These are phyloP conservation scores for Lycocerus yunnanus DNA, from an alignment of 2,888 invertebrate species.

Conservation along the genomic window DNA sequence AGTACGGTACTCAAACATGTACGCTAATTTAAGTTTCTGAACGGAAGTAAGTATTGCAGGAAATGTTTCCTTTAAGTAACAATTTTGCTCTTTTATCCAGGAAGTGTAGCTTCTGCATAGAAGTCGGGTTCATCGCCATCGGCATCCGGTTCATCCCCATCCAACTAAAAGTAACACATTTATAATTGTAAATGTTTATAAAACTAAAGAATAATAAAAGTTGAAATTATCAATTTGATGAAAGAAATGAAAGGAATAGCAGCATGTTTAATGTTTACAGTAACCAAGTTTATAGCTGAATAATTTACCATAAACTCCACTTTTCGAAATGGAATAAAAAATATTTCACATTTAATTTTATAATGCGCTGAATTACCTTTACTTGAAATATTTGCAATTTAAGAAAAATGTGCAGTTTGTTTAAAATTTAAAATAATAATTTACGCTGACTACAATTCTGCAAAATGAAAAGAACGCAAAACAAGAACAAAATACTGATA, in stretches of 20 bases:
- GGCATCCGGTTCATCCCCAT: constrained; percentile 80
- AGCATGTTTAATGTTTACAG: background rate
- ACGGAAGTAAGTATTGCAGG: constrained; percentile 7
- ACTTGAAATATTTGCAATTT: background rate
- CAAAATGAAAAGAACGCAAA: background rate
- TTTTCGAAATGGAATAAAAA: background rate
- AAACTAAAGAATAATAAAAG: background rate
- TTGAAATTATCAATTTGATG: background rate
- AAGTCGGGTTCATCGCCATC: constrained; percentile 91
- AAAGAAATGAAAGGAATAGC: background rate
- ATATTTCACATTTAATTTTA: background rate
- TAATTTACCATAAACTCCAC: background rate
- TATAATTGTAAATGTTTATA: constrained; percentile 21
- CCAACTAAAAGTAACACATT: constrained; percentile 65
- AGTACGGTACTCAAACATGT: background rate
- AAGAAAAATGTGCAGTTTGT: background rate
- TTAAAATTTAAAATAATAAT: background rate
- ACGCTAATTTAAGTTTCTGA: background rate
- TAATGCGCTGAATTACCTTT: background rate
- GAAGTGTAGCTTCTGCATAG: constrained; percentile 88
- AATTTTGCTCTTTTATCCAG: constrained; percentile 62
- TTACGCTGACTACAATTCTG: background rate
- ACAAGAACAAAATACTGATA: background rate
- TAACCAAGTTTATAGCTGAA: background rate
- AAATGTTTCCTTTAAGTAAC: constrained; percentile 17